These are phyloP conservation scores for Melanostoma scalare DNA, from an alignment of 2,888 invertebrate genomes.

Conservation along the genomic window DNA sequence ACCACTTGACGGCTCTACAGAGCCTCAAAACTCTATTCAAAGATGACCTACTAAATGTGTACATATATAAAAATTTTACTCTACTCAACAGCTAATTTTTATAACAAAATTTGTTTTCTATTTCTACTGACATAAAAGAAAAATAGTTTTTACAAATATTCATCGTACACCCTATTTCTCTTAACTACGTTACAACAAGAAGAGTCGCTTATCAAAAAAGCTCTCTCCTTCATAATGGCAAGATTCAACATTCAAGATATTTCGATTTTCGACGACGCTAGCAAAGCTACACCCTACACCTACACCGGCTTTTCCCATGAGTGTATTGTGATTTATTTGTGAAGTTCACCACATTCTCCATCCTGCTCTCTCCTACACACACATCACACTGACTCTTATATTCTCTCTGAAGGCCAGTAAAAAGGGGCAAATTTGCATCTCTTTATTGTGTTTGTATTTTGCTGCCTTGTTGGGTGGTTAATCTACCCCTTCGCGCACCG, in stretches of 20 bases:
- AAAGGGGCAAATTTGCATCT: slow-evolving; percentile 43
- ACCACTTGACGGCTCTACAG: no score
- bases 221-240: slow-evolving; percentile 16
- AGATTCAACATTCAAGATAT: no score
- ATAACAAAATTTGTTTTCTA: no score
- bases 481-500: slow-evolving; percentile 18
- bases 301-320: slow-evolving; percentile 43
- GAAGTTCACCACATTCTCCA: slow-evolving; percentile 39
- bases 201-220: slow-evolving; percentile 8
- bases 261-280: neutral
- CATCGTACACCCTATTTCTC: slow-evolving; percentile 29
- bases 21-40: no score
- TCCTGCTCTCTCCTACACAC: slow-evolving; percentile 14
- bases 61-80: no score
- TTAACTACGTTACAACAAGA: neutral
- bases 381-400: neutral
- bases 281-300: neutral
- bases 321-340: slow-evolving; percentile 3
- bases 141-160: no score
- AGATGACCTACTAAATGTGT: no score
- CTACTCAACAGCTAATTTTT: no score
- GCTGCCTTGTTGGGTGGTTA: neutral
- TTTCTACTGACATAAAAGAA: no score
- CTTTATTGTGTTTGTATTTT: slow-evolving; percentile 6
- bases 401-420: slow-evolving; percentile 7